phyloP scores from a whole-genome alignment of 2,888 invertebrate genomes.

The Odontothrips loti region DNA sequence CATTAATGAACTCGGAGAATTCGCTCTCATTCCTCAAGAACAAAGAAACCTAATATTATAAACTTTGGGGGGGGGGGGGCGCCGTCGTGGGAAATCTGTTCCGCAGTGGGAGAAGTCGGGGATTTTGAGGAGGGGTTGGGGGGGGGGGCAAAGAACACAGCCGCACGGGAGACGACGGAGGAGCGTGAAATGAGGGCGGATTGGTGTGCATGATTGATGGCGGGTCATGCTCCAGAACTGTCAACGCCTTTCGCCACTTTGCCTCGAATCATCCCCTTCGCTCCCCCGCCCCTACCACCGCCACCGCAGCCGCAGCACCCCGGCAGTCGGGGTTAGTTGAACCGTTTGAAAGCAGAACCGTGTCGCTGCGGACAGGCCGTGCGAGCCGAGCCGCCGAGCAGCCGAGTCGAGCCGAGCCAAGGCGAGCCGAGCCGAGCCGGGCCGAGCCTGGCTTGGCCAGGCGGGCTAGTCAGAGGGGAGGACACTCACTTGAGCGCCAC shows the following conservation, averaged over 20 bases:
- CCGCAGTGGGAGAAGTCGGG: neutral
- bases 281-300: no score
- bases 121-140: no score
- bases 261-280: slow-evolving; percentile 8
- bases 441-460: no score
- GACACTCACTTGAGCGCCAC: neutral
- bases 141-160: no score
- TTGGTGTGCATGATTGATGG: slow-evolving; percentile 4
- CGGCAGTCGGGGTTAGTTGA: neutral
- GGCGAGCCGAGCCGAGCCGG: neutral
- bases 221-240: slow-evolving; percentile 18
- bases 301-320: no score
- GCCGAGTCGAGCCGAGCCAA: neutral
- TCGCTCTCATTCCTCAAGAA: neutral
- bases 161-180: neutral
- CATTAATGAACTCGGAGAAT: slow-evolving; percentile 15
- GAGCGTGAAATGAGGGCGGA: neutral
- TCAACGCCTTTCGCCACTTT: neutral
- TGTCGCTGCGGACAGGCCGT: neutral
- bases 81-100: slow-evolving; percentile 9
- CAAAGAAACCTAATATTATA: slow-evolving; percentile 25
- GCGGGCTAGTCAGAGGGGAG: neutral
- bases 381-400: neutral
- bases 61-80: neutral
- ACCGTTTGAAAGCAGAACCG: slow-evolving; percentile 17